Evolutionary conservation across 2,113 vertebrate genomes (phyloP).

Genomic region (Cariama cristata): DNA sequence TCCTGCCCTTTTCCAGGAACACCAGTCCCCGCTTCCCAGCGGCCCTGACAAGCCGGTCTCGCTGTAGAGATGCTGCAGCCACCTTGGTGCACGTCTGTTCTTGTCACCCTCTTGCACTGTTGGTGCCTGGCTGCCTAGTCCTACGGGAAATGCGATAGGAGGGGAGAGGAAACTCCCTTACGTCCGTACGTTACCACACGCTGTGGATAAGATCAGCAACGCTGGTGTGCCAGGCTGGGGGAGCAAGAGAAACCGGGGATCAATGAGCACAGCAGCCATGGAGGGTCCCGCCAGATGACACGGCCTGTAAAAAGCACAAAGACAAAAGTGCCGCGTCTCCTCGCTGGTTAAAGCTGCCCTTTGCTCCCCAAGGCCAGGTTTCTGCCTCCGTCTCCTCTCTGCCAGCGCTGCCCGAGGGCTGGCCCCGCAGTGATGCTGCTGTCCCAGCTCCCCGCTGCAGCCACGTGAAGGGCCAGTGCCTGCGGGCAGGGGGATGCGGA

Average conservation of each 20-base stretch:
- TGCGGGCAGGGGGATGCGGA: neutral
- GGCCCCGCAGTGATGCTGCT: neutral
- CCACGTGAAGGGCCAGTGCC: accelerated
- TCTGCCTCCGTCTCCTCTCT: neutral
- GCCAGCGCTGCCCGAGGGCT: neutral
- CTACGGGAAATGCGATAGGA: neutral
- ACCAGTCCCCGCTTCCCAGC: neutral
- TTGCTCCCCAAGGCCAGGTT: neutral
- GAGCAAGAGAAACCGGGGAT: neutral
- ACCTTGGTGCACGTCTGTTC: slow-evolving; percentile 23
- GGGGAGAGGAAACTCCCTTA: neutral
- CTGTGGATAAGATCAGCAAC: neutral
- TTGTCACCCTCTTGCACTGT: slow-evolving; percentile 13
- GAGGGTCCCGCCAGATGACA: neutral
- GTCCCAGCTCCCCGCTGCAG: neutral
- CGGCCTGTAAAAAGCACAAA: neutral
- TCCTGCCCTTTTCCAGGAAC: neutral
- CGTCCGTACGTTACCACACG: neutral
- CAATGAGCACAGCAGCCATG: neutral
- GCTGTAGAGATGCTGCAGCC: neutral
- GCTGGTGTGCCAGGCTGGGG: accelerated
- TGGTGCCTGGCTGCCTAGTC: neutral
- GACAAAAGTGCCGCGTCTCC: neutral
- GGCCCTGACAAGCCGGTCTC: neutral
- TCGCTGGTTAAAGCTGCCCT: neutral